phyloP scores from a whole-genome alignment of 2,113 vertebrate genomes.

The Heterocephalus glaber region DNA sequence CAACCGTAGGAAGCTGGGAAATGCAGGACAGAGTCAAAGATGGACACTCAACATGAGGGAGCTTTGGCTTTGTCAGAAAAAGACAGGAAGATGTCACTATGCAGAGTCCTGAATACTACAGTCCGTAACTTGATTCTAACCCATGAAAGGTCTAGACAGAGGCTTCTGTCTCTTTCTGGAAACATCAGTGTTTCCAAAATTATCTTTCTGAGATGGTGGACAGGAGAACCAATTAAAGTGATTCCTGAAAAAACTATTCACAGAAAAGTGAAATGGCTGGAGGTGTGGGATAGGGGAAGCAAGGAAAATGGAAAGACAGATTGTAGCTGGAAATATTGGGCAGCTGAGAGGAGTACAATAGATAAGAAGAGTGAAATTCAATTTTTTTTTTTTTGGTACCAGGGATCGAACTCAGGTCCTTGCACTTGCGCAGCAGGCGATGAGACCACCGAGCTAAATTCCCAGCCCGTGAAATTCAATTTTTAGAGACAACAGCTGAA shows the following conservation, averaged over 20 bases:
- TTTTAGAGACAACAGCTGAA: background rate
- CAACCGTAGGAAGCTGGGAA: background rate
- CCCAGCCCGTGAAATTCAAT: background rate
- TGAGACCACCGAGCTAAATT: no score
- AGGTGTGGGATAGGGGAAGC: background rate
- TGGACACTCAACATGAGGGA: no score
- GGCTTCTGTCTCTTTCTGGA: background rate
- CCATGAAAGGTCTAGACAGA: background rate
- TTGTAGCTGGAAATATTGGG: background rate
- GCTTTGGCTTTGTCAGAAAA: background rate
- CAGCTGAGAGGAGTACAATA: background rate
- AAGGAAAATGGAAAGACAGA: background rate
- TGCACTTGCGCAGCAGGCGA: no score
- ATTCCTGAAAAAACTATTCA: background rate
- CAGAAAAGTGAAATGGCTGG: background rate
- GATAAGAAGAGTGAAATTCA: background rate
- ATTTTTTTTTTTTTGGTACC: no score
- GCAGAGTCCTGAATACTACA: background rate
- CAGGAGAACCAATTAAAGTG: background rate
- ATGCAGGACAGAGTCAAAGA: background rate
- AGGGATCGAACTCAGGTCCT: no score
- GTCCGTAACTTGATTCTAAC: background rate
- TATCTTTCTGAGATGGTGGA: background rate
- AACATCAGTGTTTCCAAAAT: background rate
- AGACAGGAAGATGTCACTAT: background rate